Percentiles rank a stretch among this genome's conserved stretches.
Evolutionary conservation across 92 coral and sea anemone genomes (phyloP).

Genomic region (Hydrozoanthus gracilis): DNA sequence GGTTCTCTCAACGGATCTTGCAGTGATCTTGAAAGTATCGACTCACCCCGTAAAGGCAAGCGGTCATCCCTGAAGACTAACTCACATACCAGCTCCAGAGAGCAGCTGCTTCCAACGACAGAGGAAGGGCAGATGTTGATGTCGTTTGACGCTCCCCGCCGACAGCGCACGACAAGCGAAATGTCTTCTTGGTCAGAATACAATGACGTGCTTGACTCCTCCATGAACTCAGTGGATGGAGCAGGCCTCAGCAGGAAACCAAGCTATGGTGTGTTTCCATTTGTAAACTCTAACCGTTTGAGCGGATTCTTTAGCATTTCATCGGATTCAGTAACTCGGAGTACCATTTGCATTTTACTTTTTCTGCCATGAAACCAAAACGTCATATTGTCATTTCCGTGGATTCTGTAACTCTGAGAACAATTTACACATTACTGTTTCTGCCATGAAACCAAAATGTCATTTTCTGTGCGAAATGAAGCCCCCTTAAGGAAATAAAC

Average conservation of each 20-base stretch:
- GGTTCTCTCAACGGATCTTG: conserved; percentile 76
- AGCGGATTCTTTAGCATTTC: no score
- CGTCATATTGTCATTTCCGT: no score
- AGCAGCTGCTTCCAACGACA: conserved; percentile 60
- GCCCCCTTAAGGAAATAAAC: no score
- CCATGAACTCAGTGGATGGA: conserved; percentile 70
- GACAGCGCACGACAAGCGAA: conserved; percentile 82
- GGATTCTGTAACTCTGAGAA: no score
- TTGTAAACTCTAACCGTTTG: no score
- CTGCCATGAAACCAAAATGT: no score
- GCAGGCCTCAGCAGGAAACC: conserved; percentile 41
- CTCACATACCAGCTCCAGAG: conserved; percentile 82
- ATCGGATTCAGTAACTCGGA: no score
- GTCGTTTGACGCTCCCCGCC: conserved; percentile 46
- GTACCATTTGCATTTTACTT: no score
- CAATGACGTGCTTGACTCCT: conserved; percentile 63
- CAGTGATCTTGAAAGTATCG: conserved; percentile 73
- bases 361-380: no score
- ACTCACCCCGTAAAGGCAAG: conserved; percentile 67
- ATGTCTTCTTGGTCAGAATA: conserved; percentile 77
- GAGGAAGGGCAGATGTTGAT: conserved; percentile 61
- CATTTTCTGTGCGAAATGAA: no score
- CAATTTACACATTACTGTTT: no score
- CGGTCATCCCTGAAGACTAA: conserved; percentile 39
- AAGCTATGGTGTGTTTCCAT: conserved; percentile 17